phyloP scores from a whole-genome alignment of 1,140 invertebrate species.

The Pectinophora gossypiella region DNA sequence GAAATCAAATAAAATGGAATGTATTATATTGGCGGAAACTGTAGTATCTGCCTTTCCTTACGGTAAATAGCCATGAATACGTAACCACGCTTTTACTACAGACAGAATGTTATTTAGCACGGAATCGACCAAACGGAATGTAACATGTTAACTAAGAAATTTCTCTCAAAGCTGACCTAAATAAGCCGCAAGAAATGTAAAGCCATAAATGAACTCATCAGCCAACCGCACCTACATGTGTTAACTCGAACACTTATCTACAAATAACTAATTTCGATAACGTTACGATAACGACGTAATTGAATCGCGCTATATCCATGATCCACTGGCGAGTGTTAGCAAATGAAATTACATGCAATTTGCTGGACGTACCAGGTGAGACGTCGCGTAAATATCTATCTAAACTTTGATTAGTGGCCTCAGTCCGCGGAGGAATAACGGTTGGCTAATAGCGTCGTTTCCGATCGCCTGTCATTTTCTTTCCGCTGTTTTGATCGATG shows the following conservation, averaged over 20 bases:
- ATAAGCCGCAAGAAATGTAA: neutral
- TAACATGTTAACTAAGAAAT: neutral
- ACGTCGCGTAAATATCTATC: no score
- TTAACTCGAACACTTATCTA: neutral
- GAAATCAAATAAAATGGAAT: no score
- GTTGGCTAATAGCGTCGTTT: slow-evolving; percentile 7
- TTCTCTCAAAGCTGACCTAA: neutral
- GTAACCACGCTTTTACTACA: no score
- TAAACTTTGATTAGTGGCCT: no score
- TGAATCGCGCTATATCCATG: neutral
- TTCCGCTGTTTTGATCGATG: slow-evolving; percentile 22
- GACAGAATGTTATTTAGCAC: no score
- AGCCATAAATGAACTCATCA: neutral
- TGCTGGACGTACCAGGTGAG: no score
- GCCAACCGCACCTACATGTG: neutral
- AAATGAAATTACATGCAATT: no score
- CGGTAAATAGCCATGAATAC: no score
- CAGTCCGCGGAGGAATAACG: slow-evolving; percentile 3
- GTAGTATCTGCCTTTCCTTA: no score
- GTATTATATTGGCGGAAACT: no score
- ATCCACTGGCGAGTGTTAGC: no score
- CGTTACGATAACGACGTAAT: neutral
- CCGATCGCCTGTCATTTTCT: slow-evolving; percentile 20
- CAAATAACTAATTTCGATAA: neutral
- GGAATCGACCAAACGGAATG: no score